Evolutionary conservation across 2,113 vertebrate genomes (phyloP), one percentile per base, ranked within the genome.

Genomic region (Larimichthys polyactis): DNA sequence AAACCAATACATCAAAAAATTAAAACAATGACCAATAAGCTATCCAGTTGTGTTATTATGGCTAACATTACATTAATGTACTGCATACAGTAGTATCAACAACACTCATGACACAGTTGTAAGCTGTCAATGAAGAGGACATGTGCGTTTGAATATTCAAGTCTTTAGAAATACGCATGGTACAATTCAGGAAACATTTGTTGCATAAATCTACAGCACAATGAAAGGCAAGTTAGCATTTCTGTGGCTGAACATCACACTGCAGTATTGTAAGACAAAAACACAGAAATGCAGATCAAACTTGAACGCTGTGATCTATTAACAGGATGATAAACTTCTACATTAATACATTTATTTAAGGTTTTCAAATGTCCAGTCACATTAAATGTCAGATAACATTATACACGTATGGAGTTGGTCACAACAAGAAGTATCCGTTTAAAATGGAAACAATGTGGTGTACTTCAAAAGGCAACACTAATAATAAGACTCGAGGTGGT

Each of bases 401-500:
- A 43, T 16, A 62, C 46, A 44, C 43, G 32, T 7, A 48, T 11
- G 46, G 55, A 67, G 17, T 60, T 60, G 4, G 12, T 72, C 29
- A 59, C 19, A 36, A 54, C 4, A 22, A 32, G 64, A 68, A 72
- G 40, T 12, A 11, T 11, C 63, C 49, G 51, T 24, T 78, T 46
- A 7, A 66, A 60, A 52, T 67, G 44, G 63, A 62, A 82, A 73
- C 43, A 29, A 8, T 22, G 16, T 59, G 22, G 52, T 11, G n/a
- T 32, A 27, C 59, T 84, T 62, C 7, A n/a, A 15, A 32, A 73
- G 40, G 59, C 68, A 75, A 72, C 15, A 63, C 57, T 29, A 16
- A 49, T 81, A 84, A 88, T 81, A 84, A 88, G 76, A 88, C 69
- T 48, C 24, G 8, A 48, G 27, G 70, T 68, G 64, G 22, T 54